Conservation (phyloP, 2,888 invertebrate species). For the Chironomus riparius region DNA sequence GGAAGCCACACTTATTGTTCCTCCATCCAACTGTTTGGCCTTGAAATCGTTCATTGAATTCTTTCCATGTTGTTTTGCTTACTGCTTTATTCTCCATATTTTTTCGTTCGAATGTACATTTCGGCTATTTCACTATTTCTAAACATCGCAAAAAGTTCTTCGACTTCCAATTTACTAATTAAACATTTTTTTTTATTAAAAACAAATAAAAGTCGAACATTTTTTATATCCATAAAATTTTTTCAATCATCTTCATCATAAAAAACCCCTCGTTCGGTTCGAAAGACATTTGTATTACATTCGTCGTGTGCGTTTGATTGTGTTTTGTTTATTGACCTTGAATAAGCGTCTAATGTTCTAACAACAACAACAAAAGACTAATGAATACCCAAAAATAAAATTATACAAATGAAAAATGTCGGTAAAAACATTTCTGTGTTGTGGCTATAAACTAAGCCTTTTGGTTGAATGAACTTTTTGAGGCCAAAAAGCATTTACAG, state of each 20-base stretch:
- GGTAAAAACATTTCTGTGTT: neutral
- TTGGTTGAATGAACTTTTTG: constrained; percentile 7
- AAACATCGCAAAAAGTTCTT: neutral
- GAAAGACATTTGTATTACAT: neutral
- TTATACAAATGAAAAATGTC: neutral
- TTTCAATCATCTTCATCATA: neutral
- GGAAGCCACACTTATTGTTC: neutral
- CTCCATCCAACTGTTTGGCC: neutral
- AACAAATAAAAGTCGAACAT: neutral
- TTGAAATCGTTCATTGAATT: constrained; percentile 5
- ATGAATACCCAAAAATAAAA: neutral
- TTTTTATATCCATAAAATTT: neutral
- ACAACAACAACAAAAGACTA: neutral
- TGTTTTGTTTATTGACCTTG: constrained; percentile 18
- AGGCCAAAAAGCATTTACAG: neutral
- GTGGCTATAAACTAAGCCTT: neutral
- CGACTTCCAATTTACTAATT: neutral
- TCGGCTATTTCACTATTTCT: neutral
- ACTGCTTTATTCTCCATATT: too few relatives aligned
- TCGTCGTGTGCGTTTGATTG: neutral
- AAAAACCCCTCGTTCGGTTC: neutral
- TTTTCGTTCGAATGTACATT: neutral
- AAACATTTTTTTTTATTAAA: neutral
- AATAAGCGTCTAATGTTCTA: constrained; percentile 9
- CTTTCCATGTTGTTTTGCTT: neutral